phyloP scores from a whole-genome alignment of 1,140 invertebrate species.

The Anoplophora glabripennis region DNA sequence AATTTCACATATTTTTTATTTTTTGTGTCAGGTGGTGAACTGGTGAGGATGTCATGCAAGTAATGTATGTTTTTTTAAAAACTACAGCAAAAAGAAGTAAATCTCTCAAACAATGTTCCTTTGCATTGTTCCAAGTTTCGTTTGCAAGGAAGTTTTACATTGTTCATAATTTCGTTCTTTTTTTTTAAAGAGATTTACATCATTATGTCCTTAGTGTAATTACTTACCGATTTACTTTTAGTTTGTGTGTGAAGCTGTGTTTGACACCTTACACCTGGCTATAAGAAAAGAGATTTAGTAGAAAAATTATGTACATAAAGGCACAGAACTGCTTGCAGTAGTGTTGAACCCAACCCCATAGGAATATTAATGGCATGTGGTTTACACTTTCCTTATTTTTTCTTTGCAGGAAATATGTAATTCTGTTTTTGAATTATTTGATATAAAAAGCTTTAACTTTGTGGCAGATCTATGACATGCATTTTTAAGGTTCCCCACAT shows the following conservation, averaged over 20 bases:
- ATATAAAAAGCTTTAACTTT: not conserved
- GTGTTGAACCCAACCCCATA: slow-evolving; percentile 8
- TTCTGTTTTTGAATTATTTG: not conserved
- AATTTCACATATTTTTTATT: not conserved
- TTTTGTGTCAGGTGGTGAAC: too few relatives aligned
- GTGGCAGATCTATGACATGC: too few relatives aligned
- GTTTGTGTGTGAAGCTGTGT: not conserved
- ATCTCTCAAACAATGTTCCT: slow-evolving; percentile 5
- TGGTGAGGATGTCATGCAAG: not conserved
- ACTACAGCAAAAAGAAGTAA: slow-evolving; percentile 15
- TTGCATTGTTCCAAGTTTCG: slow-evolving; percentile 6
- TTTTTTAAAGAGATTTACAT: not conserved
- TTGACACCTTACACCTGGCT: slow-evolving; percentile 38
- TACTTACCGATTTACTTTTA: slow-evolving; percentile 8
- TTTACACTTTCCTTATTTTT: slow-evolving; percentile 6
- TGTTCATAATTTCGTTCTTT: too few relatives aligned
- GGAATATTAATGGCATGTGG: not conserved
- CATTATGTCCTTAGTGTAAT: not conserved
- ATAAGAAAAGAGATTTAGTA: slow-evolving; percentile 37
- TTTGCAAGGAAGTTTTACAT: too few relatives aligned
- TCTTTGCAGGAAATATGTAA: slow-evolving; percentile 4
- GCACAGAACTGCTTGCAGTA: not conserved
- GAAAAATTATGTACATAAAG: slow-evolving; percentile 25
- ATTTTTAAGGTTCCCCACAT: too few relatives aligned
- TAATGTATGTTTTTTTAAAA: slow-evolving; percentile 21